Percentiles rank a stretch among this genome's conserved stretches.
Conservation (phyloP, 2,797 vertebrate genomes). For the Phalanger gymnotis region DNA sequence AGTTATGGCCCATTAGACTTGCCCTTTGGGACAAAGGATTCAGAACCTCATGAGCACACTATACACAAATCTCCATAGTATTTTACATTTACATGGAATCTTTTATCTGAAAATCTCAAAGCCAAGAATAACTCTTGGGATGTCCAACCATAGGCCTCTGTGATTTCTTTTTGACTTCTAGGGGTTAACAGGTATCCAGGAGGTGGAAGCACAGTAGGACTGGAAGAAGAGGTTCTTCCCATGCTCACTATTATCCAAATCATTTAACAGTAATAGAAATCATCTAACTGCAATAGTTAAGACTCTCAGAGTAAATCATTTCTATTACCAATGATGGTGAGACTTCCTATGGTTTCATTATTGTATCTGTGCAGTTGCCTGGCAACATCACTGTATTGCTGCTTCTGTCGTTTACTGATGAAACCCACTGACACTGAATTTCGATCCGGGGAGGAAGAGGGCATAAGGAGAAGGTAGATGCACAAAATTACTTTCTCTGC, state of each 20-base stretch:
- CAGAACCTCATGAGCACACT: conserved; percentile 10
- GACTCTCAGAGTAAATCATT: conserved; percentile 33
- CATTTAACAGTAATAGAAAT: conserved; percentile 2
- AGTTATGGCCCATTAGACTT: not conserved
- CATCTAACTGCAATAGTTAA: conserved; percentile 6
- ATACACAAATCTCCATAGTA: not conserved
- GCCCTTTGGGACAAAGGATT: not conserved
- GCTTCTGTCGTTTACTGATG: conserved; percentile 20
- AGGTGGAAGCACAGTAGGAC: not conserved
- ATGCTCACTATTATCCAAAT: not conserved
- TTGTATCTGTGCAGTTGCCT: conserved; percentile 57
- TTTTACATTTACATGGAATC: not conserved
- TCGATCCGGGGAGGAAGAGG: conserved; percentile 4
- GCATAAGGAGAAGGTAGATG: conserved; percentile 18
- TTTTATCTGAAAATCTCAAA: conserved; percentile 14
- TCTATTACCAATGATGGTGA: not conserved
- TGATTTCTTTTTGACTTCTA: not conserved
- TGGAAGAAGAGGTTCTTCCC: not conserved
- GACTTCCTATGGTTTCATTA: not conserved
- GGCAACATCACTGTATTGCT: conserved; percentile 63
- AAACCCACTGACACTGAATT: conserved; percentile 11
- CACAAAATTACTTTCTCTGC: conserved; percentile 33
- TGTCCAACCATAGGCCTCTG: not conserved
- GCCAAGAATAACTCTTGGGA: conserved; percentile 17
- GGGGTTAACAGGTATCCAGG: not conserved